Percentiles rank a stretch among this genome's conserved stretches.
Conservation (phyloP, 1,140 invertebrate species). For the Bombus haemorrhoidalis region DNA sequence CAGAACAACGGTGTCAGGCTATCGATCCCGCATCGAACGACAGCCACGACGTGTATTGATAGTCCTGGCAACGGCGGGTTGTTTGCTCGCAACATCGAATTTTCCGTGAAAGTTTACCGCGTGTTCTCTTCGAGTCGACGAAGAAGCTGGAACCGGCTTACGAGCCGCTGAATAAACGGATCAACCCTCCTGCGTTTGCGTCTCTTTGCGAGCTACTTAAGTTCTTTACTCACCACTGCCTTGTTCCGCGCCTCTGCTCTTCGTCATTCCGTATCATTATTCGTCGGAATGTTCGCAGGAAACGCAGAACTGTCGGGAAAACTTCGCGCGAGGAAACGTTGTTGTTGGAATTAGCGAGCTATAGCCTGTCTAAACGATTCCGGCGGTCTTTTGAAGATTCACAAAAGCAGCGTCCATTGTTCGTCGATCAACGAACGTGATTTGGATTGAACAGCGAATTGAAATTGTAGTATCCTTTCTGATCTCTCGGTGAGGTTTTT, state of each 20-base stretch:
- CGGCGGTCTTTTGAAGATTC: too few species aligned
- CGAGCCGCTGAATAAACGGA: constrained; percentile 71
- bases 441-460: too few species aligned
- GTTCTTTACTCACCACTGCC: constrained; percentile 41
- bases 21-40: constrained; percentile 65
- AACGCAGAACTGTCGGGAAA: neutral
- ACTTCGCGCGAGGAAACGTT: neutral
- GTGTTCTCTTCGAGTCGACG: constrained; percentile 41
- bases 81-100: constrained; percentile 67
- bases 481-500: neutral
- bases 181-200: constrained; percentile 56
- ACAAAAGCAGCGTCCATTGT: neutral
- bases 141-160: constrained; percentile 62
- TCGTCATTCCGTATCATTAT: constrained; percentile 59
- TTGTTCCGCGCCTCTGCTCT: neutral
- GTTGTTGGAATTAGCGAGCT: neutral
- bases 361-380: neutral
- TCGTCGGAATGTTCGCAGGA: constrained; percentile 2
- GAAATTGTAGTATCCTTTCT: neutral
- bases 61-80: constrained; percentile 42
- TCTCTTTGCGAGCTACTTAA: constrained; percentile 63
- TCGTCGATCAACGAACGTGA: neutral
- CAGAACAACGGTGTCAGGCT: constrained; percentile 22
- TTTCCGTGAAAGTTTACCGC: constrained; percentile 64
- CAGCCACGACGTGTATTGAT: constrained; percentile 59